Percentiles rank a stretch among this genome's conserved stretches.
Evolutionary conservation across 2,113 vertebrate genomes (phyloP).

Genomic region (Butastur rufipennis): DNA sequence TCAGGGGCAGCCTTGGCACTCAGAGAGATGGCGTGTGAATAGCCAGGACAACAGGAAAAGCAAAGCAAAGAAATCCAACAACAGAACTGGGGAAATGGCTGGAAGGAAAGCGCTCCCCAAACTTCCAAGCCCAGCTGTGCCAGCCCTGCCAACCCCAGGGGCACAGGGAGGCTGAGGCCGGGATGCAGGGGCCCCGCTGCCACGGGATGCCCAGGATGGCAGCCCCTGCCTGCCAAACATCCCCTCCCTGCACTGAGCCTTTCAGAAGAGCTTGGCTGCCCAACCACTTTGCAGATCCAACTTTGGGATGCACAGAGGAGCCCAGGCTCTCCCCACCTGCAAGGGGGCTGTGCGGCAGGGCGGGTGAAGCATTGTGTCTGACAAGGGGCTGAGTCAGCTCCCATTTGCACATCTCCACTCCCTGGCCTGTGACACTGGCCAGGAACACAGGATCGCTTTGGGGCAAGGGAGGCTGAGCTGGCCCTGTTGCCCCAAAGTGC

Average conservation of each 20-base stretch:
- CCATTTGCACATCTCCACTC: background rate
- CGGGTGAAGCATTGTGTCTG: fast-evolving
- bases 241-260: background rate
- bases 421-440: background rate
- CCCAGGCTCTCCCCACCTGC: background rate
- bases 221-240: background rate
- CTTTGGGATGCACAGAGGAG: background rate
- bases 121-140: slow-evolving; percentile 5
- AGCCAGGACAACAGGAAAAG: slow-evolving; percentile 56
- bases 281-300: background rate
- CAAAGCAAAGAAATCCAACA: slow-evolving; percentile 51
- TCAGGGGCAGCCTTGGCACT: slow-evolving; percentile 49
- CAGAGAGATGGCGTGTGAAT: slow-evolving; percentile 35
- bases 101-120: slow-evolving; percentile 39
- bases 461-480: background rate
- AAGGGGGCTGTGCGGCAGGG: background rate
- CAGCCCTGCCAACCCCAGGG: background rate
- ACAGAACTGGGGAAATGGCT: slow-evolving; percentile 27
- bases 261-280: slow-evolving; percentile 40
- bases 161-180: background rate
- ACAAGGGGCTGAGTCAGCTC: background rate
- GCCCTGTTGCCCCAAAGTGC: too few species aligned
- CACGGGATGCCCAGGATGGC: background rate
- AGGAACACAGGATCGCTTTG: background rate
- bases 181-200: background rate